These are phyloP conservation scores for Tribolium castaneum DNA, from an alignment of 1,140 invertebrate species.

Conservation along the genomic window DNA sequence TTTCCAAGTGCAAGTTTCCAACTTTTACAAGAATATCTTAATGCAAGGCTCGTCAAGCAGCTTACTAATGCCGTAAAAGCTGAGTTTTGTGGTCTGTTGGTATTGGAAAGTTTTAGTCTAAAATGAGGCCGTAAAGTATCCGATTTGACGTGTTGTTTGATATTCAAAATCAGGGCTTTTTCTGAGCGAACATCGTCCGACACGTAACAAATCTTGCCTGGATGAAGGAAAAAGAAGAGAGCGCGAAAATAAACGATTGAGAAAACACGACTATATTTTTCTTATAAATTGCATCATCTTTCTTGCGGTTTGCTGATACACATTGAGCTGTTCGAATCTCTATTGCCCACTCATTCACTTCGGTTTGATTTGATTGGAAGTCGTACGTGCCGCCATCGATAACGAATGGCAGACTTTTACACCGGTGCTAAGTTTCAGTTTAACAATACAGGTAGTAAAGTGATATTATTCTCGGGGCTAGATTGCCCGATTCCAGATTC, in stretches of 20 bases:
- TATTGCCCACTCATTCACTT: conserved; percentile 52
- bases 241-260: conserved; percentile 38
- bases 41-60: conserved; percentile 22
- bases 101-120: conserved; percentile 5
- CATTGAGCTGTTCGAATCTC: conserved; percentile 47
- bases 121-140: conserved; percentile 21
- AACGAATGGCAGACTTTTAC: conserved; percentile 34
- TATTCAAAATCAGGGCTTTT: conserved; percentile 26
- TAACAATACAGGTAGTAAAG: conserved; percentile 33
- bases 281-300: conserved; percentile 51
- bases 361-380: conserved; percentile 51
- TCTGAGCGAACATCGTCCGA: conserved; percentile 32
- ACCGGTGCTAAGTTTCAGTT: conserved; percentile 17
- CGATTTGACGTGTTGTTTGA: conserved; percentile 5
- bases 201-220: conserved; percentile 39
- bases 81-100: conserved; percentile 24
- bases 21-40: conserved; percentile 29
- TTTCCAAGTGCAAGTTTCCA: conserved; percentile 13
- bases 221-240: conserved; percentile 9
- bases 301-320: conserved; percentile 51
- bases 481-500: conserved; percentile 10
- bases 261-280: conserved; percentile 52
- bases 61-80: conserved; percentile 11
- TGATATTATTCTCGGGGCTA: conserved; percentile 19
- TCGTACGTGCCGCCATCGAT: conserved; percentile 48